Evolutionary conservation across 2,888 invertebrate species (phyloP).

Genomic region (Laothoe populi): DNA sequence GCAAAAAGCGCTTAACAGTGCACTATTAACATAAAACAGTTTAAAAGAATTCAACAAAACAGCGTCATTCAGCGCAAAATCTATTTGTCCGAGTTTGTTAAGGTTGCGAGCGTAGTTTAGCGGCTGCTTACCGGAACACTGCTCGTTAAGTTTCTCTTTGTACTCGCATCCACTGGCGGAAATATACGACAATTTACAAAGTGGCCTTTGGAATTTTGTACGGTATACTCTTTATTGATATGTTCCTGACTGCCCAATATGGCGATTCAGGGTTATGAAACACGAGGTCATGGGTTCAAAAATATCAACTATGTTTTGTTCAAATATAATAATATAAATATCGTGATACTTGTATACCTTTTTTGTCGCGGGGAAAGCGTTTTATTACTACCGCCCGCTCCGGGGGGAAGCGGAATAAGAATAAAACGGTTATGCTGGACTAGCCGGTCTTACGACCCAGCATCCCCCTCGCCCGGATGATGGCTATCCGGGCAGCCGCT

Average conservation of each 20-base stretch:
- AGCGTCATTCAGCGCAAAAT: conserved; percentile 50
- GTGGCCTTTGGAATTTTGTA: conserved; percentile 33
- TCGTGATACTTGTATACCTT: too few relatives aligned
- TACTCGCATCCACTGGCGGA: conserved; percentile 35
- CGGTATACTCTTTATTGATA: not conserved
- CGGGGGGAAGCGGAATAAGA: too few relatives aligned
- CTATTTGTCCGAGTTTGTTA: conserved; percentile 51
- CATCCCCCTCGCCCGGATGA: too few relatives aligned
- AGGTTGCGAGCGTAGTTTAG: conserved; percentile 42
- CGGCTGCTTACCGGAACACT: conserved; percentile 50
- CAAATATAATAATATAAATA: too few relatives aligned
- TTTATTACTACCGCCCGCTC: too few relatives aligned
- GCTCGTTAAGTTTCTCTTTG: conserved; percentile 57
- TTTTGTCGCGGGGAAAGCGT: too few relatives aligned
- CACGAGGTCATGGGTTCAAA: not conserved
- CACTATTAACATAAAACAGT: conserved; percentile 36
- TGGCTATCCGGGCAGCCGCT: too few relatives aligned
- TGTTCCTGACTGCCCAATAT: not conserved
- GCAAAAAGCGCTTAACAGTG: conserved; percentile 22
- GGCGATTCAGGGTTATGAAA: too few relatives aligned
- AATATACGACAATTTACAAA: conserved; percentile 4
- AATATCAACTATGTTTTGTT: too few relatives aligned
- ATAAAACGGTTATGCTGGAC: too few relatives aligned
- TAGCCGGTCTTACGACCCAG: too few relatives aligned
- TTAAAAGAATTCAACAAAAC: conserved; percentile 36